Conservation (phyloP, 2,113 vertebrate species). For the Myiopsitta monachus region DNA sequence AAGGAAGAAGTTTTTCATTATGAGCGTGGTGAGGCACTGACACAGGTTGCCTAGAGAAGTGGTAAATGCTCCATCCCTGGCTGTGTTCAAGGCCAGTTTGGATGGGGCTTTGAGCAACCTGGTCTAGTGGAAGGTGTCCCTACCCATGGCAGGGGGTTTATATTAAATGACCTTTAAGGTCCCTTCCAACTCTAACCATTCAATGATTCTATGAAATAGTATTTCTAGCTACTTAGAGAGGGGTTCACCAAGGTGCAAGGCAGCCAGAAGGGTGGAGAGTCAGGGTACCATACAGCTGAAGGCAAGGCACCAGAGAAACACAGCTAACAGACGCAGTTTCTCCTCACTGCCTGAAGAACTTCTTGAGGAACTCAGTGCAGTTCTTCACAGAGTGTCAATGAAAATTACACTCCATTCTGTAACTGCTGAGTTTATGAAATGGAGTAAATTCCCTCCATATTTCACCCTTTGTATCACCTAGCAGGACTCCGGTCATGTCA, state of each 20-base stretch:
- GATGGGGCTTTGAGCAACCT: background rate
- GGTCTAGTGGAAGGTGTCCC: background rate
- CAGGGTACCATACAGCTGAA: too few species aligned
- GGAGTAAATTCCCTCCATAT: background rate
- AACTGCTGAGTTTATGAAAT: background rate
- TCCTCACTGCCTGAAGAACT: background rate
- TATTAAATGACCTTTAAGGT: background rate
- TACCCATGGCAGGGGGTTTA: background rate
- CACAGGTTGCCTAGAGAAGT: background rate
- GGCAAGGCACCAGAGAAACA: background rate
- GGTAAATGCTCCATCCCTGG: background rate
- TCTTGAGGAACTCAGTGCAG: background rate
- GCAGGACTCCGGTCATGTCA: background rate
- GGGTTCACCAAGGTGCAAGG: background rate
- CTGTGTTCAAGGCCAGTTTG: background rate
- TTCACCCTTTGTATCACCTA: background rate
- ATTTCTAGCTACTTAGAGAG: background rate
- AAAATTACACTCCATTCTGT: background rate
- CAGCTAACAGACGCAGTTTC: background rate
- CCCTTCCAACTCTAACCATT: background rate
- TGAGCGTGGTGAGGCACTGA: background rate
- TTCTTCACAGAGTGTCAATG: background rate
- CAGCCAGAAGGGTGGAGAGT: background rate
- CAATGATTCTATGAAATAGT: background rate
- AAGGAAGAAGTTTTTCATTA: background rate